phyloP scores from a whole-genome alignment of 2,113 vertebrate genomes.

The Catharus bicknelli region DNA sequence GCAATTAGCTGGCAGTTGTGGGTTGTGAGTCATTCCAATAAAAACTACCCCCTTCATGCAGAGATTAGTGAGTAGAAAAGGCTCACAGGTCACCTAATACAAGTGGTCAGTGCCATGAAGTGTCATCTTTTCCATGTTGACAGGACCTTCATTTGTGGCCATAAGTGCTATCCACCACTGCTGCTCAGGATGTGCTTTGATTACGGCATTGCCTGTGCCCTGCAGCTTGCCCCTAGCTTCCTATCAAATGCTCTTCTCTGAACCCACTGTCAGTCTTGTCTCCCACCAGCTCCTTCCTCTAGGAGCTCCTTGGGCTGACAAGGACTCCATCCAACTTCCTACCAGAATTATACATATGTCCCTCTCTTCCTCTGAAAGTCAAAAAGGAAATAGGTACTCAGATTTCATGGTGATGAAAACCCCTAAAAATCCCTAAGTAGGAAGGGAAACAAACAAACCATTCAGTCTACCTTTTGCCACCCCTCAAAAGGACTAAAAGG shows the following conservation, averaged over 20 bases:
- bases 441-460: not conserved
- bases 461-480: not conserved
- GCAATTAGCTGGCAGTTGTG: not conserved
- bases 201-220: not conserved
- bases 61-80: not conserved
- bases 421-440: not conserved
- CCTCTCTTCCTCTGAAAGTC: not conserved
- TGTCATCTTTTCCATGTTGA: not conserved
- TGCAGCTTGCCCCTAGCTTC: not conserved
- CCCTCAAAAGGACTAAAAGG: not conserved
- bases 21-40: not conserved
- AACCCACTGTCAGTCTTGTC: not conserved
- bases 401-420: not conserved
- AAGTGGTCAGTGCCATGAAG: not conserved
- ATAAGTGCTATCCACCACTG: not conserved
- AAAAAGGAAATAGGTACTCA: not conserved
- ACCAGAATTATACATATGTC: not conserved
- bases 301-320: not conserved
- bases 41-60: not conserved
- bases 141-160: not conserved
- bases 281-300: not conserved
- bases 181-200: not conserved
- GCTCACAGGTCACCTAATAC: not conserved
- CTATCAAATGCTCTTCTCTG: not conserved
- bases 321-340: not conserved